Evolutionary conservation across 2,797 vertebrate genomes (phyloP), one percentile per base, ranked within the genome.

Genomic region (Smutsia temminckii): DNA sequence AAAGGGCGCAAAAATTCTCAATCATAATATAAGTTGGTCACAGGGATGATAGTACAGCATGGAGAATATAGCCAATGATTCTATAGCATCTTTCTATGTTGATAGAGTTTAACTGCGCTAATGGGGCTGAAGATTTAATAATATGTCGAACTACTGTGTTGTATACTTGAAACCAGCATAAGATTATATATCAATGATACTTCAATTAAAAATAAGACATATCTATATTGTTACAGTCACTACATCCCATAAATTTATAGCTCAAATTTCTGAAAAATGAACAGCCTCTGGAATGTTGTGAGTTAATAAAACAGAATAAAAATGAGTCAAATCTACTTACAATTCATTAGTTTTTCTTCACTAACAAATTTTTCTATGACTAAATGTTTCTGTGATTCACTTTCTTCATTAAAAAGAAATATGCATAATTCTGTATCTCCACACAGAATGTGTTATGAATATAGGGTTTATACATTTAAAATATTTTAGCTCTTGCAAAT

Each of bases 191-290:
- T 46, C 46, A 46, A 46, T 46, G 46, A 46, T 46, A 46, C 46
- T 46, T 46, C 46, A 46, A 46, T 85, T 90, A 77, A 85, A 95
- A 88, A 40, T 14, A 46, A 46, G 11, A 46, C 11, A 68, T 3
- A 87, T 53, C 4, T 5, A 6, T 10, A 9, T 71, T 77, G 18
- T 42, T 37, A 66, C 6, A 95, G 18, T 51, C 16, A 27, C n/a
- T 25, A 94, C 12, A 93, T 42, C 57, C 18, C 4, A 77, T 46
- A 81, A 55, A 49, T 68, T 89, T 64, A 69, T 74, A 78, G 34
- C 46, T 78, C n/a, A 55, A 63, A 40, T 64, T 94, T 89, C 51
- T 59, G 3, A 89, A 84, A 93, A 80, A 55, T 64, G n/a, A 89
- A 51, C 1, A 78, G 23, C 21, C 6, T 59, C 29, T 77, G 37